Base-by-base conservation (phyloP, 1,140 invertebrate species). In the Palaemon carinicauda region DNA sequence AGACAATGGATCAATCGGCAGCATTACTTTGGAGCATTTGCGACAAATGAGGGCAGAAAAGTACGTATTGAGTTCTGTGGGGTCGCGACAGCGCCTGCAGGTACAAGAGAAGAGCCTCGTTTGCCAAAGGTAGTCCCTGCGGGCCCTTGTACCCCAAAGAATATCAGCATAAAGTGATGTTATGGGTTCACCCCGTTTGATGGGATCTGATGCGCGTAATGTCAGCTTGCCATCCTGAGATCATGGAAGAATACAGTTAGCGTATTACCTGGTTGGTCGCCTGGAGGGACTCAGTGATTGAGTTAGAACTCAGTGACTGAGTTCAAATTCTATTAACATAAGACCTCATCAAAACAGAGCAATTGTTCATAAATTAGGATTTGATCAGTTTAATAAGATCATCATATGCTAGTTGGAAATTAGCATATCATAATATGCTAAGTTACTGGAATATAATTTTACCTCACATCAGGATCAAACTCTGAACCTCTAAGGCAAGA, bases 111-210 rank as follows among this genome's bases (percentile, higher is more conserved):
- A 71, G n/a, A 84, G 71, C 71, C 85, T 78, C 9, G 87, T 84
- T 51, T 87, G 86, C 24, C 91, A 91, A 5, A 96, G 92, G 90
- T 95, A 94, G 29, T 93, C 91, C 60, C 94, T 92, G 80, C 96
- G 91, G 0, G 94, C 92, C 3, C 92, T 91, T 1, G 95, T 96
- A 17, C 94, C 94, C 95, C 95, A 96, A 4, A 96, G 91, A 24
- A 95, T 89, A 79, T 95, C 93, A 0, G 95, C 93, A 88, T 96
- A 97, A 27, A 94, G 94, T 80, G 82, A 77, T 7, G 88, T 90
- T 54, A 90, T 88, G 52, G 84, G 80, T n/a, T 82, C 71, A 1
- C 88, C 89, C 9, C 69, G 74, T 17, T 56, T 33, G 33, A 90
- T 89, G 41, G 82, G 75, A 50, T 89, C 88, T 1, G 87, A 60